These are phyloP conservation scores for Sitobion miscanthi DNA, from an alignment of 1,140 invertebrate genomes.

Conservation along the genomic window DNA sequence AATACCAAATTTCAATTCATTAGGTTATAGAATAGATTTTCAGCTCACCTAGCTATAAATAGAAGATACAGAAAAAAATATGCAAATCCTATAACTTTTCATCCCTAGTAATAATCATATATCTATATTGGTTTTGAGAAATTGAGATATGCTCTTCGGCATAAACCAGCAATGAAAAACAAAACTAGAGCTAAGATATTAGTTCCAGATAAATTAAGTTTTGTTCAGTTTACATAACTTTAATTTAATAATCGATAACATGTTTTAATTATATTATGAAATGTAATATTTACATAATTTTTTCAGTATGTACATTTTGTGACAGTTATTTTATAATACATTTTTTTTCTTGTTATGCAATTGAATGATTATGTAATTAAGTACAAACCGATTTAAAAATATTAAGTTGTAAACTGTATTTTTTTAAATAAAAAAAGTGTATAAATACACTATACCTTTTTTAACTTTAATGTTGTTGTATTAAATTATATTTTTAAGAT, in stretches of 20 bases:
- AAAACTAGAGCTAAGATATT: constrained; percentile 30
- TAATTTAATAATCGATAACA: not conserved
- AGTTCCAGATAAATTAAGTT: constrained; percentile 52
- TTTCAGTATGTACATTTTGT: constrained; percentile 25
- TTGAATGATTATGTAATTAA: not conserved
- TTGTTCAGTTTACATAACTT: not conserved
- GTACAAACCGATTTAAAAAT: not conserved
- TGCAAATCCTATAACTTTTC: too few species aligned
- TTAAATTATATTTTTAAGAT: not conserved
- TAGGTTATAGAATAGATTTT: too few species aligned
- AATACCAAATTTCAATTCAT: too few species aligned
- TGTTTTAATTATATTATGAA: constrained; percentile 1
- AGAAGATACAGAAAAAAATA: too few species aligned
- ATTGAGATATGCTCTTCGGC: constrained; percentile 67
- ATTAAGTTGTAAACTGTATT: not conserved
- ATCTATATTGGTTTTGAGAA: constrained; percentile 65
- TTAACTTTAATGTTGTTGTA: too few species aligned
- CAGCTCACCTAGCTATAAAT: too few species aligned
- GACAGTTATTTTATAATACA: not conserved
- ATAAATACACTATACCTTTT: too few species aligned
- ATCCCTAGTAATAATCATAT: too few species aligned
- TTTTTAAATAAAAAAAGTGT: too few species aligned
- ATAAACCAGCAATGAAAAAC: constrained; percentile 29
- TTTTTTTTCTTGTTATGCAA: not conserved
- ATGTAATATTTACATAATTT: constrained; percentile 40